Evolutionary conservation across 1,140 invertebrate genomes (phyloP), one percentile per base, ranked within the genome.

Genomic region (Goniozus legneri): DNA sequence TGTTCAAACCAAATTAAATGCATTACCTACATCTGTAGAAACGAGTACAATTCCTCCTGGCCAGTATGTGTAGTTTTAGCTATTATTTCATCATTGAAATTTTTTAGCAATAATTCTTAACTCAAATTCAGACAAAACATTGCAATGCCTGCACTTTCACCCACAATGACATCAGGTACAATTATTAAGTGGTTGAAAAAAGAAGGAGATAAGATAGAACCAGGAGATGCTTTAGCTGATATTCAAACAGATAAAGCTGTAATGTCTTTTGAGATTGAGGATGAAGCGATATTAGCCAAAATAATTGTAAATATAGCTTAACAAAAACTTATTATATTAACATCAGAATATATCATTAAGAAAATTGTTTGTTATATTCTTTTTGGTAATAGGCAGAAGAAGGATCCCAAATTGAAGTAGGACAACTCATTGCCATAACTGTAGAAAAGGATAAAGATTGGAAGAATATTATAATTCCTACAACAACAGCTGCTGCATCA

Each of bases 161-260:
- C 97, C 0, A 99, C 97, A 1, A 99, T 99, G 97, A 94, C 97
- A 75, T 82, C 83, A 65, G 97, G 97, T 18, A 97, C 92, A 2
- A 94, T 99, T 62, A 84, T 98, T 10, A 91, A 86, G 52, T 99
- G 97, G 97, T 85, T 95, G 56, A 99, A 99, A 75, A 95, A 97
- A 65, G 97, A 98, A 80, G 97, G 89, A 54, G 85, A 89, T 54
- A 82, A 83, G 35, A 76, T 77, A 84, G 8, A 84, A 76, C 74
- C 64, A 76, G 84, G 87, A 58, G 97, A 99, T 73, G 77, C 98
- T 8, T 73, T 99, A 21, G 97, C 95, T 47, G 97, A 99, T 78
- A 99, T 99, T 74, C 96, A 99, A 80, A 99, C 97, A 12, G 97
- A 99, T 64, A 99, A 99, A 78, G 97, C 97, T 0, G 97, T 96